Base-by-base conservation (phyloP, 2,888 invertebrate genomes). In the Lycaena phlaeas region DNA sequence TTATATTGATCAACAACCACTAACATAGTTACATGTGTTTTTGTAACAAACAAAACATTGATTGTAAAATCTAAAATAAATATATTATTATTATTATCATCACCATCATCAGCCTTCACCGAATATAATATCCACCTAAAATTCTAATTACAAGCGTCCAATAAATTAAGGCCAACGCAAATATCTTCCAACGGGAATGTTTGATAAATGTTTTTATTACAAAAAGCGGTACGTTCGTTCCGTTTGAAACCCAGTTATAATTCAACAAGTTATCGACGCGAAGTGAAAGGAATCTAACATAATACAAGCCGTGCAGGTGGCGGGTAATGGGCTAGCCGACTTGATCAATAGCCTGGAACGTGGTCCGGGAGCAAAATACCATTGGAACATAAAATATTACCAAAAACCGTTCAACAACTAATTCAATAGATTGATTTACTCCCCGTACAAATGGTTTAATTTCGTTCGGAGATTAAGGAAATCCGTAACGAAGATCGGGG, bases 371-470 rank as follows among this genome's bases (percentile, higher is more conserved):
- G 69, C 73, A 69, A 77, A 78, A 72, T 64, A 62, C 64, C 68
- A 66, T 71, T 71, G n/a, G n/a, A n/a, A n/a, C n/a, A n/a, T 77
- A 70, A 76, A 77, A 76, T 75, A 77, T 76, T 67, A 61, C 73
- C 70, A 48, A 75, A 75, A 77, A 73, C 69, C 67, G 68, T 64
- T 72, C 69, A 75, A 75, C 71, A 70, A 71, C 71, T 76, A 77
- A 77, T 78, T 76, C 68, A 77, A 75, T 73, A 71, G 73, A 78
- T 77, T 75, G 77, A 77, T 77, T 77, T 71, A 76, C 66, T 65
- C 55, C 53, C 59, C 52, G 63, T 68, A 73, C 70, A 73, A 78
- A 74, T 75, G 70, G 66, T 75, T 74, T 72, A 71, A 75, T 77
- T 74, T 68, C 59, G 58, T 52, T 56, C 51, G 54, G 58, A 68